These are phyloP conservation scores for Trematomus loennbergii DNA, from an alignment of 2,113 vertebrate genomes.

Conservation along the genomic window DNA sequence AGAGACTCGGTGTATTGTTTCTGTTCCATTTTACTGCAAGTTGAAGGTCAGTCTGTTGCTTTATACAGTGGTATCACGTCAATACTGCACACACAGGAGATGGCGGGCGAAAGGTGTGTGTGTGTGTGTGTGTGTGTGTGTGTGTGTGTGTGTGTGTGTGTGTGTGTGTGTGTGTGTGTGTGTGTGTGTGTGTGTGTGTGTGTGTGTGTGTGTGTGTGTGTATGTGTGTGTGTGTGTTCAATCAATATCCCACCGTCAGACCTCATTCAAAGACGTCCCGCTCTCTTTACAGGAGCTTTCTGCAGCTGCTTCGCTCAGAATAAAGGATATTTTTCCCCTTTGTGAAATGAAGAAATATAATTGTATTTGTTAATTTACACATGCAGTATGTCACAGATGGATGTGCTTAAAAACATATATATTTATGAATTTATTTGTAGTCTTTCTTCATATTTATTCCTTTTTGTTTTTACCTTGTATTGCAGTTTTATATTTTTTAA, in stretches of 20 bases:
- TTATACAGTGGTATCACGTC: conserved; percentile 25
- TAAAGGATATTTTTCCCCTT: too few relatives aligned
- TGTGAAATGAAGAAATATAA: too few relatives aligned
- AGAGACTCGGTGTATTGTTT: conserved; percentile 11
- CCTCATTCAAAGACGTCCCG: conserved; percentile 48
- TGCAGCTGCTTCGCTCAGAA: conserved; percentile 4
- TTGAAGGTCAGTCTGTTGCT: conserved; percentile 54
- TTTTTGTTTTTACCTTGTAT: too few relatives aligned
- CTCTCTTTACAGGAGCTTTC: conserved; percentile 27
- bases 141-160: too few relatives aligned
- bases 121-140: neutral
- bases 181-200: conserved; percentile 3
- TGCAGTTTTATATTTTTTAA: too few relatives aligned
- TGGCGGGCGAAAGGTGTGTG: conserved; percentile 34
- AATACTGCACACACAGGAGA: conserved; percentile 25
- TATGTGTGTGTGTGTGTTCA: conserved; percentile 42
- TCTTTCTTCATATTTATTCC: too few relatives aligned
- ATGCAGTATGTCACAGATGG: too few relatives aligned
- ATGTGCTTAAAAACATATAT: too few relatives aligned
- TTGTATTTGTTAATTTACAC: neutral
- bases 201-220: too few relatives aligned
- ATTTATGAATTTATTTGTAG: too few relatives aligned
- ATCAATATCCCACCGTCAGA: conserved; percentile 72
- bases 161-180: conserved; percentile 50
- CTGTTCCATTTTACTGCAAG: conserved; percentile 30